These are phyloP conservation scores for Poicephalus meyeri DNA, from an alignment of 2,113 vertebrate species.

Conservation along the genomic window DNA sequence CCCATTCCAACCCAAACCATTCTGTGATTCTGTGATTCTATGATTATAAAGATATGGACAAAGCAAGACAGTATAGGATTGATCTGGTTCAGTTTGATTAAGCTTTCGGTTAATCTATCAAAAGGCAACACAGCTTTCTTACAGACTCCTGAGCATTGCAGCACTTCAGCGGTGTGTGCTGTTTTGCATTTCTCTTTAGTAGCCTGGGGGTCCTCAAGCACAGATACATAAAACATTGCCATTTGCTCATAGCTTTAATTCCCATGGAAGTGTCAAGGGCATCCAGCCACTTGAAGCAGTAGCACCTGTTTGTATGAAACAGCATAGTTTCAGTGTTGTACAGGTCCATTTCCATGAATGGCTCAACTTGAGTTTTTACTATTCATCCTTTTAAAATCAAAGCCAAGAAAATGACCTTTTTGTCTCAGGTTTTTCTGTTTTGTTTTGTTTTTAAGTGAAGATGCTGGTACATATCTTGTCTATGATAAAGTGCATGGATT, in stretches of 20 bases:
- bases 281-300: slow-evolving; percentile 29
- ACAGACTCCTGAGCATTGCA: neutral
- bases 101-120: neutral
- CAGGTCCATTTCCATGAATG: neutral
- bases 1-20: neutral
- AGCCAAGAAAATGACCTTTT: neutral
- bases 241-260: neutral
- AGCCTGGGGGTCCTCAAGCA: neutral
- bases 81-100: neutral
- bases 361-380: neutral
- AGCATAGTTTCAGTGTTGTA: neutral
- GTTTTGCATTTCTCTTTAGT: neutral
- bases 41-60: neutral
- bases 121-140: neutral
- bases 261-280: neutral
- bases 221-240: slow-evolving; percentile 19
- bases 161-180: neutral
- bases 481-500: neutral
- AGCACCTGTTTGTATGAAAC: neutral
- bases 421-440: neutral
- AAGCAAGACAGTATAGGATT: neutral
- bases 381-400: neutral
- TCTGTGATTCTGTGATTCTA: neutral
- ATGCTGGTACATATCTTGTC: neutral
- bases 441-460: neutral